Percentiles rank a stretch among this genome's conserved stretches.
These are phyloP conservation scores for Crocuta crocuta DNA, from an alignment of 2,113 vertebrate genomes.

Conservation along the genomic window DNA sequence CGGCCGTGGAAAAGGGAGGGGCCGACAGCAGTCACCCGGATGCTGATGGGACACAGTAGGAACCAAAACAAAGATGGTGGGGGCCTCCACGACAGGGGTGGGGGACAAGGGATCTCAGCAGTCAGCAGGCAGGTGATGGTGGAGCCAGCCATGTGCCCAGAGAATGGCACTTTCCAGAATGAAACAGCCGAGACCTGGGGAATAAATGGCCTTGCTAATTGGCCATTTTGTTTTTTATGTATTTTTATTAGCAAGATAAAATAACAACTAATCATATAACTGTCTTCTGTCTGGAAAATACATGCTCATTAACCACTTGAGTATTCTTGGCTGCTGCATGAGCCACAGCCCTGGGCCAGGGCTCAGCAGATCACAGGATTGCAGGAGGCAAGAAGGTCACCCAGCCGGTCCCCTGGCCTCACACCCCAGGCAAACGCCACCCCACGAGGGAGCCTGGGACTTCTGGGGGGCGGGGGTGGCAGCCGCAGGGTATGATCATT, in stretches of 20 bases:
- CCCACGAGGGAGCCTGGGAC: neutral
- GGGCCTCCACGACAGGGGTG: neutral
- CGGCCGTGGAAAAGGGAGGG: neutral
- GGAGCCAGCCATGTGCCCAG: neutral
- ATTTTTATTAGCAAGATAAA: conserved; percentile 80
- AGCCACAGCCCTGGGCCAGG: neutral
- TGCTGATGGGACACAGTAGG: neutral
- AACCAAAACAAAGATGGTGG: too few relatives aligned
- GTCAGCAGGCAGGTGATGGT: neutral
- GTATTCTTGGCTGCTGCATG: neutral
- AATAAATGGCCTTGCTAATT: conserved; percentile 71
- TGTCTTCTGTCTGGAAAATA: conserved; percentile 64
- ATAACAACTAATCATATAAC: conserved; percentile 74
- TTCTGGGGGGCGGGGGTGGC: neutral
- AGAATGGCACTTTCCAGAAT: neutral
- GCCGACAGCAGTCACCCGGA: accelerated
- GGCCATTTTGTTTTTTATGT: conserved; percentile 78
- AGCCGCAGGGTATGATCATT: neutral
- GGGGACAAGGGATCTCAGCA: neutral
- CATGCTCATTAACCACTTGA: conserved; percentile 23
- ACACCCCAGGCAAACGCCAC: accelerated
- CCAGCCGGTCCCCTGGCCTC: neutral
- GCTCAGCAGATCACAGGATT: accelerated
- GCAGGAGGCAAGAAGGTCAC: neutral
- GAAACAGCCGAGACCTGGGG: neutral